Evolutionary conservation across 92 coral and sea anemone genomes (phyloP).

Genomic region (Nematostella vectensis): DNA sequence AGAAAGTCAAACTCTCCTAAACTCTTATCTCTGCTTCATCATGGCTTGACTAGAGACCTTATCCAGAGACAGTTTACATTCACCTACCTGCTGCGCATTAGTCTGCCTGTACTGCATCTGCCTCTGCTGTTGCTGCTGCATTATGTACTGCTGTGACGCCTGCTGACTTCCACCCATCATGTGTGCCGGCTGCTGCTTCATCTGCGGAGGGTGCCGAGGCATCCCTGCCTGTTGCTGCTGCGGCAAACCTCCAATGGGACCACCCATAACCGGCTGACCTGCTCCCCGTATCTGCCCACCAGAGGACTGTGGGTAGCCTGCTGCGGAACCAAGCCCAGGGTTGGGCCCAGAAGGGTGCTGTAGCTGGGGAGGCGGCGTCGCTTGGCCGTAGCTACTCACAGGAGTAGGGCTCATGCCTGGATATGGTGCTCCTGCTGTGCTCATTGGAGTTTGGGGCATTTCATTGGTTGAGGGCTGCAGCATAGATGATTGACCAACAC

Average conservation of each 20-base stretch:
- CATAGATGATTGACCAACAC: constrained; percentile 24
- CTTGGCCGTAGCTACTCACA: constrained; percentile 38
- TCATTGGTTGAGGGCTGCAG: constrained; percentile 25
- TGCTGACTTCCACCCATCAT: constrained; percentile 77
- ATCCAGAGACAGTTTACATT: no score
- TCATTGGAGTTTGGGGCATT: constrained; percentile 16
- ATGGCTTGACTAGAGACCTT: no score
- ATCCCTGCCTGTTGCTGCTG: constrained; percentile 57
- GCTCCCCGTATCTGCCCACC: constrained; percentile 43
- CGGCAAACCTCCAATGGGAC: constrained; percentile 38
- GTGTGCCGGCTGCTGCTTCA: constrained; percentile 66
- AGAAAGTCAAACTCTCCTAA: no score
- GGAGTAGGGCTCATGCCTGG: constrained; percentile 48
- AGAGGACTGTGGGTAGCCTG: constrained; percentile 51
- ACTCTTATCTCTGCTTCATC: no score
- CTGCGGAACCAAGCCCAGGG: constrained; percentile 24
- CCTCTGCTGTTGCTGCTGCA: constrained; percentile 91
- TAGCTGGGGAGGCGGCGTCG: constrained; percentile 62
- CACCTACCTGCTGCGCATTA: constrained; percentile 65
- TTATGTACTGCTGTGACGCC: constrained; percentile 75
- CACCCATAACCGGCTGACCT: constrained; percentile 51
- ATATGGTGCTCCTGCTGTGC: constrained; percentile 22
- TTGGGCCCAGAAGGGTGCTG: constrained; percentile 72
- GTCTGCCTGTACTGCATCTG: constrained; percentile 75
- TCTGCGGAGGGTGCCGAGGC: constrained; percentile 58